Percentiles rank a stretch among this genome's conserved stretches.
phyloP scores from a whole-genome alignment of 2,888 invertebrate species.

The Pteria penguin region DNA sequence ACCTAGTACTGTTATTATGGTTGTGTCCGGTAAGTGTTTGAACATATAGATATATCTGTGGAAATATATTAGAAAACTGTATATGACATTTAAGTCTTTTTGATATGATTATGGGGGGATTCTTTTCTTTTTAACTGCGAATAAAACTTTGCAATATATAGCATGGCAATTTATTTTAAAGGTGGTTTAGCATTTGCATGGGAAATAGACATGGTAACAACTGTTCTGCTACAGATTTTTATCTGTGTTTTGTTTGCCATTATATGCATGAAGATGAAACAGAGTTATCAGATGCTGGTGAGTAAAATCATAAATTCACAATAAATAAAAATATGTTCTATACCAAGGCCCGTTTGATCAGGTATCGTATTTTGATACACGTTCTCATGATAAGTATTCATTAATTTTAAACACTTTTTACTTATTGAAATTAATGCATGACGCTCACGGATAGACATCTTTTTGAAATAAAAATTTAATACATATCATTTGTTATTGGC shows the following conservation, averaged over 20 bases:
- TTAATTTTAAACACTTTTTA: too few relatives aligned
- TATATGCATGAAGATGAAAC: conserved; percentile 62
- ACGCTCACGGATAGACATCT: too few relatives aligned
- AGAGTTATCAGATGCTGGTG: conserved; percentile 68
- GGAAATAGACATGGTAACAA: conserved; percentile 50
- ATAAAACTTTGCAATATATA: too few relatives aligned
- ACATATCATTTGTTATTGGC: too few relatives aligned
- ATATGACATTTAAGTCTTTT: not conserved
- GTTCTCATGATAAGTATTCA: too few relatives aligned
- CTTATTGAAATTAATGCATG: too few relatives aligned
- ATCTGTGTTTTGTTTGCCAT: conserved; percentile 53
- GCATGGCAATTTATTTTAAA: too few relatives aligned
- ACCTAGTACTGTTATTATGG: conserved; percentile 67
- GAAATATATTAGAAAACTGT: not conserved
- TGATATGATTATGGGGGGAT: too few relatives aligned
- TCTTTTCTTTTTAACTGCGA: too few relatives aligned
- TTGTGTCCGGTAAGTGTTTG: conserved; percentile 63
- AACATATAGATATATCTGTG: not conserved
- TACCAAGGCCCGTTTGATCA: not conserved
- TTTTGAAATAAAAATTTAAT: too few relatives aligned
- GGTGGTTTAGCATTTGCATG: conserved; percentile 72
- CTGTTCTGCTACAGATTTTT: conserved; percentile 60
- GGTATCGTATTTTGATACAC: not conserved
- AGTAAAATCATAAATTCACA: too few relatives aligned
- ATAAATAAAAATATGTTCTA: not conserved